Base-by-base conservation (phyloP, 2,888 invertebrate species). In the Sphaeridia pumilis region DNA sequence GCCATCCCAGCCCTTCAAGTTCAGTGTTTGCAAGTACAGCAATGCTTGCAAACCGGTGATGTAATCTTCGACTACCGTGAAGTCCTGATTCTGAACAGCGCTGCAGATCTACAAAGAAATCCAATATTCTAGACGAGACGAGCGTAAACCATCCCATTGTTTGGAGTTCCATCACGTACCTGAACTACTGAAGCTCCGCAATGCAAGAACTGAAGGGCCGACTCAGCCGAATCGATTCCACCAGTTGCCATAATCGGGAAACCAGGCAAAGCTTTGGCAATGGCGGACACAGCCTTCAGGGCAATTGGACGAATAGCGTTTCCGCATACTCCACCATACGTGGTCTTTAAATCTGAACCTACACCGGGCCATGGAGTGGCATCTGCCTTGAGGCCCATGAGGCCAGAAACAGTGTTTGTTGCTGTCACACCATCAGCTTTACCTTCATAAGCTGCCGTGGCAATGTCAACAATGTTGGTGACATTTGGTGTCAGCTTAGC, bases 11-110 rank as follows among this genome's bases (percentile, higher is more conserved):
- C 78, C 76, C 52, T 75, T 73, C 5, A 76, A 66, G 7, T 80
- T 76, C 4, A 85, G 75, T 1, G 81, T 78, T 62, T 83, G 78
- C 10, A 94, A 72, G 69, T 92, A 95, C 5, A 97, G 72, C 27
- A 94, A 70, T 0, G 93, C 78, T 70, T 88, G 87, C 12, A 97
- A 74, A 0, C 93, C 93, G 0, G 83, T 85, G 52, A 84, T 79
- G 70, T 97, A 98, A 71, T 98, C 97, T 10, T 95, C 87, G 44
- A 98, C 83, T 1, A 98, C 74, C 0, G 95, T 95, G 68, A 94
- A 98, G 72, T 98, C 97, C 74, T 98, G 97, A 73, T 98, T 98
- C 72, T 98, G 97, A 21, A 98, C 80, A 1, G 97, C 89, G 66
- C 94, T 95, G 72, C 97, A 89, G 52, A 94, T 78, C 83, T 86